Evolutionary conservation across 2,888 invertebrate genomes (phyloP).

Genomic region (Hirtodrosophila alboralis): DNA sequence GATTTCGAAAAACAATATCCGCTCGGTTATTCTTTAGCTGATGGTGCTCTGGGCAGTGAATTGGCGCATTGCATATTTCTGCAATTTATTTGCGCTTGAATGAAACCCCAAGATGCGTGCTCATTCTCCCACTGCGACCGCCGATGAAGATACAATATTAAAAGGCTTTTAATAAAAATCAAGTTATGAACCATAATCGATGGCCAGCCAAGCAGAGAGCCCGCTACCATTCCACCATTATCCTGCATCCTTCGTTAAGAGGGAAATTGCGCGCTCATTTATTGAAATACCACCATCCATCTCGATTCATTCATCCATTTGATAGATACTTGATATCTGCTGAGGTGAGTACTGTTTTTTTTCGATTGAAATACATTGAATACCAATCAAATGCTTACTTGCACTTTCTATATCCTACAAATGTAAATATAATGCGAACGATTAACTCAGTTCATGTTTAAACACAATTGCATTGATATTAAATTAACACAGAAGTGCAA

Average conservation of each 20-base stretch:
- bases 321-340: conserved; percentile 30
- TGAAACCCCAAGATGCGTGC: conserved; percentile 55
- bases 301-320: conserved; percentile 33
- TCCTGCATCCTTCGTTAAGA: conserved; percentile 6
- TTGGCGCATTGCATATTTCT: conserved; percentile 72
- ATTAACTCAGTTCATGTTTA: no score
- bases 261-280: conserved; percentile 41
- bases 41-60: conserved; percentile 49
- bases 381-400: conserved; percentile 17
- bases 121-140: background rate
- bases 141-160: conserved; percentile 52
- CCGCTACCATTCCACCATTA: no score
- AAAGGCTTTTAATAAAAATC: conserved; percentile 68
- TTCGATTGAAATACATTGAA: conserved; percentile 24
- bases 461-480: no score
- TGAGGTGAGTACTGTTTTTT: conserved; percentile 16
- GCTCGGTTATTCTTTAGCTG: conserved; percentile 54
- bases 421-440: no score
- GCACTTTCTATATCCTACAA: no score
- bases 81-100: conserved; percentile 69
- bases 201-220: conserved; percentile 27
- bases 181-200: conserved; percentile 59
- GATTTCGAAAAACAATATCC: conserved; percentile 74
- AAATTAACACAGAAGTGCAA: no score
- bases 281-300: conserved; percentile 36